Conservation (phyloP, 1,140 invertebrate genomes). For the Zaprionus ornatus region DNA sequence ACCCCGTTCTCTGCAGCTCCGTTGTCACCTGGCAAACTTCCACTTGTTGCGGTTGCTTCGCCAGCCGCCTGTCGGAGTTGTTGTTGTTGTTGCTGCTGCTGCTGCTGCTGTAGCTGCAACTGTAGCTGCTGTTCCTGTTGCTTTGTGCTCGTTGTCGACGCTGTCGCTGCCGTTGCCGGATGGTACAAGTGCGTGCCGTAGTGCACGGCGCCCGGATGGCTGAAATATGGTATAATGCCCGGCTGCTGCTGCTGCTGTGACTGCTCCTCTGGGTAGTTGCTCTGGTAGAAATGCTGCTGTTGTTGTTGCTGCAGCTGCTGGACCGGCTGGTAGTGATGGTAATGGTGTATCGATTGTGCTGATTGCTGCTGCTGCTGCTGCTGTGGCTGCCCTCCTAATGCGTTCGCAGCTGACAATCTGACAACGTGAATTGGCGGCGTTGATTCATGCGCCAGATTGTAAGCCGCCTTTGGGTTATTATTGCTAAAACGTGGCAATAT, state of each 20-base stretch:
- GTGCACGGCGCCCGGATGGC: conserved; percentile 75
- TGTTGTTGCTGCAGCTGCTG: conserved; percentile 30
- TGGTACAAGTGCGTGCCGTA: conserved; percentile 78
- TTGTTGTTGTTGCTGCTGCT: conserved; percentile 28
- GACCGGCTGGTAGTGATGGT: conserved; percentile 56
- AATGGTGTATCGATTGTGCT: conserved; percentile 58
- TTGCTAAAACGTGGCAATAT: conserved; percentile 76
- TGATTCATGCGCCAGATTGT: conserved; percentile 61
- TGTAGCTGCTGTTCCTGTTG: conserved; percentile 20
- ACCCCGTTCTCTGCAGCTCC: background rate
- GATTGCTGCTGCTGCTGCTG: conserved; percentile 25
- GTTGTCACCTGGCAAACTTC: conserved; percentile 54
- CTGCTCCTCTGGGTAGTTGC: conserved; percentile 39
- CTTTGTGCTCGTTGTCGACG: conserved; percentile 26
- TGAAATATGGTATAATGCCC: conserved; percentile 73
- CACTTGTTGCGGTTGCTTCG: conserved; percentile 69
- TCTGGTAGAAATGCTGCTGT: conserved; percentile 38
- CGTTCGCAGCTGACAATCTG: conserved; percentile 62
- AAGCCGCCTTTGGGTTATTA: conserved; percentile 68
- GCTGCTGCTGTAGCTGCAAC: conserved; percentile 24
- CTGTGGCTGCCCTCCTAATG: conserved; percentile 30
- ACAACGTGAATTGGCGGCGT: conserved; percentile 67
- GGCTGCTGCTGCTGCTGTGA: conserved; percentile 36
- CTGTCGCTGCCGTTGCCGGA: conserved; percentile 47
- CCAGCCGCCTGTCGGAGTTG: conserved; percentile 24